A percentile compares a stretch with the other conserved stretches of the same genome.
phyloP scores from a whole-genome alignment of 2,797 vertebrate species.

The Ciconia nigra region DNA sequence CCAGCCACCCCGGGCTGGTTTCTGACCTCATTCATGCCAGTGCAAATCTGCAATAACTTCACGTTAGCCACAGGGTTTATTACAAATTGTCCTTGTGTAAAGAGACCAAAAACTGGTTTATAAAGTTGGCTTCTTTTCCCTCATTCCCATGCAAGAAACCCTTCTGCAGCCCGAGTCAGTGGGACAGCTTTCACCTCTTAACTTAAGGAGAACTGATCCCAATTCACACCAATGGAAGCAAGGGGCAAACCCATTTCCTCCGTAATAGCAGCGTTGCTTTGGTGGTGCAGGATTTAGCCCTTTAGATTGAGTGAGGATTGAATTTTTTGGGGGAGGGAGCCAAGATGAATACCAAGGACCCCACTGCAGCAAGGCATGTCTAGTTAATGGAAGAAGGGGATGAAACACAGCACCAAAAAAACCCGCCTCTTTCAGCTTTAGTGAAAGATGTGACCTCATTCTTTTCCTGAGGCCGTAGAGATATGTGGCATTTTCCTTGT shows the following conservation, averaged over 20 bases:
- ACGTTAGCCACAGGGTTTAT: conserved; percentile 47
- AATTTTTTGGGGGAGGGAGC: background rate
- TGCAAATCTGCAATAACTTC: conserved; percentile 52
- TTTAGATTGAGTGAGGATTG: background rate
- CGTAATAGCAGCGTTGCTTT: background rate
- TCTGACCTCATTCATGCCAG: conserved; percentile 62
- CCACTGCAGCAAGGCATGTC: background rate
- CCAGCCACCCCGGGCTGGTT: conserved; percentile 47
- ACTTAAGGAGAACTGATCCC: background rate
- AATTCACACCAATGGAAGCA: background rate
- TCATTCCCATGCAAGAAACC: conserved; percentile 1
- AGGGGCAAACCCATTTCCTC: background rate
- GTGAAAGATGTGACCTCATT: conserved; percentile 34
- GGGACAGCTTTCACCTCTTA: conserved; percentile 30
- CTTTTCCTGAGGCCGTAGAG: conserved; percentile 19
- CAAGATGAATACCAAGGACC: background rate
- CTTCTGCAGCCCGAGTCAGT: background rate
- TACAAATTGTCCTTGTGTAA: conserved; percentile 63
- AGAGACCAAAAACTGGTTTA: conserved; percentile 58
- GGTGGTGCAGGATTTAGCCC: background rate
- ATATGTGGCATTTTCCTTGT: conserved; percentile 19
- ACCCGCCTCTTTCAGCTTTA: background rate
- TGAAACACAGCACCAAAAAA: background rate
- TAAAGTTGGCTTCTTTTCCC: conserved; percentile 31
- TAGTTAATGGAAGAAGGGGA: background rate